Evolutionary conservation across 2,888 invertebrate genomes (phyloP).

Genomic region (Phytoseiulus persimilis): DNA sequence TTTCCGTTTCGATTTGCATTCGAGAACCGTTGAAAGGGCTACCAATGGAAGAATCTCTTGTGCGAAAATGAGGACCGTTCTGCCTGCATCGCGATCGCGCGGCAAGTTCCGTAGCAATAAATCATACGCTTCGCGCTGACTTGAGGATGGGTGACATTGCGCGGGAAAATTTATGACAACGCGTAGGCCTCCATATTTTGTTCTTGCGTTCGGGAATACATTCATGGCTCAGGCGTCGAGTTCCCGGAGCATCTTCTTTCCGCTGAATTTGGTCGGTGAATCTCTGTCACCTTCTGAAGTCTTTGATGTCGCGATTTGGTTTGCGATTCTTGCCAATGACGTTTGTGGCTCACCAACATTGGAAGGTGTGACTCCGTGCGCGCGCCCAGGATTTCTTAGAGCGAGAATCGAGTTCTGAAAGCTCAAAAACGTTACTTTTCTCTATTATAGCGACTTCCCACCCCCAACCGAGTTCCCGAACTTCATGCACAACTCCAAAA

Average conservation of each 20-base stretch:
- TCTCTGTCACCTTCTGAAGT: background rate
- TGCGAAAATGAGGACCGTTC: too few relatives aligned
- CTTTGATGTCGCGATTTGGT: background rate
- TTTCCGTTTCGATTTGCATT: background rate
- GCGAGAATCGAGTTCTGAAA: too few relatives aligned
- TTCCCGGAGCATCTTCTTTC: background rate
- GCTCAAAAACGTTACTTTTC: too few relatives aligned
- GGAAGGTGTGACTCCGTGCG: too few relatives aligned
- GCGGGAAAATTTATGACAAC: background rate
- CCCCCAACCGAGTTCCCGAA: slow-evolving; percentile 49
- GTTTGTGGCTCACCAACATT: background rate
- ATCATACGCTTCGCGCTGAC: background rate
- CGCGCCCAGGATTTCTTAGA: too few relatives aligned
- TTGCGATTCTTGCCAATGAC: background rate
- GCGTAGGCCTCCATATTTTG: background rate
- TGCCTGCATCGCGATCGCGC: too few relatives aligned
- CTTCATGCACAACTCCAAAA: slow-evolving; percentile 50
- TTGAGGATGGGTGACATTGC: background rate
- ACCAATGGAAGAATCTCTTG: too few relatives aligned
- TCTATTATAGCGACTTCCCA: slow-evolving; percentile 49
- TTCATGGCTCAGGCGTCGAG: background rate
- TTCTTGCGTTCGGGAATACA: background rate
- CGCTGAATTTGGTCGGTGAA: background rate
- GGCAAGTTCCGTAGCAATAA: background rate
- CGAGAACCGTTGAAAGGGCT: too few relatives aligned